phyloP scores from a whole-genome alignment of 2,888 invertebrate species.

The Pilophorus perplexus region DNA sequence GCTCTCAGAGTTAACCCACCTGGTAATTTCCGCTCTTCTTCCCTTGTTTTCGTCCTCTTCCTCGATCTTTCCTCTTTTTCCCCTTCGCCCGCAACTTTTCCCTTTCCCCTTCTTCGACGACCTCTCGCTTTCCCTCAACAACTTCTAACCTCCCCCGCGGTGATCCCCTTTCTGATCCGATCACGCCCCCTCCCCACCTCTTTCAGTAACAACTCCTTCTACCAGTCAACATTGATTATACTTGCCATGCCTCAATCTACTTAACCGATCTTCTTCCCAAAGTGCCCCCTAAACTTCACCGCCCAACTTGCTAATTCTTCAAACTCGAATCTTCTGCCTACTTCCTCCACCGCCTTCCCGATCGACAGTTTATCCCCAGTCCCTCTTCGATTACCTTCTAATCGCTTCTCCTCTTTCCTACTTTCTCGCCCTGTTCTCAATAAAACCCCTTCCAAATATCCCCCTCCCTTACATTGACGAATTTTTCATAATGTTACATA shows the following conservation, averaged over 20 bases:
- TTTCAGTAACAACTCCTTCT: conserved; percentile 1
- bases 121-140: neutral
- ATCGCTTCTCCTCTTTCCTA: too few relatives aligned
- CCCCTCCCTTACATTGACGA: too few relatives aligned
- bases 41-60: conserved; percentile 17
- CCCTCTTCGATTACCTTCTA: neutral
- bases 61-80: neutral
- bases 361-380: neutral
- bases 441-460: too few relatives aligned
- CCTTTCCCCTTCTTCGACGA: neutral
- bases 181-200: neutral
- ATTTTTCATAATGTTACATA: too few relatives aligned
- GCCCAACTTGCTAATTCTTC: conserved; percentile 11
- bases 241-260: conserved; percentile 19
- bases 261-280: conserved; percentile 15
- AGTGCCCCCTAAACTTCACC: neutral
- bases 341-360: neutral
- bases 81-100: neutral
- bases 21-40: conserved; percentile 10
- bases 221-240: conserved; percentile 20
- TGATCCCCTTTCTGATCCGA: neutral
- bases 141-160: neutral
- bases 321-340: neutral
- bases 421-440: too few relatives aligned
- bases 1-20: neutral